Evolutionary conservation across 2,113 vertebrate species (phyloP).

Genomic region (Mustelus asterias): DNA sequence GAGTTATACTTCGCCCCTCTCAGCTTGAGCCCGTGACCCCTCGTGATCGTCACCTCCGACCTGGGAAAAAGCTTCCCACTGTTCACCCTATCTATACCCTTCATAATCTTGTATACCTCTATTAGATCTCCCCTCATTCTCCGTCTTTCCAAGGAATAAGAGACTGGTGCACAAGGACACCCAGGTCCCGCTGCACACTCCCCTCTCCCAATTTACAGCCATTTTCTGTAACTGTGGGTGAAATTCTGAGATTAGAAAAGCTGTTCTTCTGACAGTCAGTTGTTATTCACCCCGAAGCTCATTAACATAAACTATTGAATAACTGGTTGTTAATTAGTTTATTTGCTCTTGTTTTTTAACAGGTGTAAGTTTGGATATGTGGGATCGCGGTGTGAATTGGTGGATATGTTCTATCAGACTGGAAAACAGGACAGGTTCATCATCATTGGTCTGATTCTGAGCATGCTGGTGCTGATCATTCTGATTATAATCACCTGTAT

Average conservation of each 20-base stretch:
- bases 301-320: not conserved
- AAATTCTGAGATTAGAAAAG: not conserved
- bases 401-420: constrained; percentile 54
- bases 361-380: constrained; percentile 67
- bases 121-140: too few species aligned
- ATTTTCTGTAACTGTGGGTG: not conserved
- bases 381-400: constrained; percentile 67
- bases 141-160: too few species aligned
- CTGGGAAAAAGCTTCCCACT: too few species aligned
- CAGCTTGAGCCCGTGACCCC: too few species aligned
- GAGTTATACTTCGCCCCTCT: too few species aligned
- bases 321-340: not conserved
- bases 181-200: too few species aligned
- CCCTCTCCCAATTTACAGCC: too few species aligned
- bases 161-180: too few species aligned
- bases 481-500: constrained; percentile 62
- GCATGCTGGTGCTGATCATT: constrained; percentile 61
- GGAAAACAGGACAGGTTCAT: constrained; percentile 57
- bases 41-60: too few species aligned
- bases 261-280: not conserved
- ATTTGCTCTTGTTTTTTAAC: constrained; percentile 34
- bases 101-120: too few species aligned
- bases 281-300: not conserved
- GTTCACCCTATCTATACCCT: too few species aligned
- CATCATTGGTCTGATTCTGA: constrained; percentile 57